phyloP scores from a whole-genome alignment of 2,113 vertebrate genomes.

The Catharus minimus region DNA sequence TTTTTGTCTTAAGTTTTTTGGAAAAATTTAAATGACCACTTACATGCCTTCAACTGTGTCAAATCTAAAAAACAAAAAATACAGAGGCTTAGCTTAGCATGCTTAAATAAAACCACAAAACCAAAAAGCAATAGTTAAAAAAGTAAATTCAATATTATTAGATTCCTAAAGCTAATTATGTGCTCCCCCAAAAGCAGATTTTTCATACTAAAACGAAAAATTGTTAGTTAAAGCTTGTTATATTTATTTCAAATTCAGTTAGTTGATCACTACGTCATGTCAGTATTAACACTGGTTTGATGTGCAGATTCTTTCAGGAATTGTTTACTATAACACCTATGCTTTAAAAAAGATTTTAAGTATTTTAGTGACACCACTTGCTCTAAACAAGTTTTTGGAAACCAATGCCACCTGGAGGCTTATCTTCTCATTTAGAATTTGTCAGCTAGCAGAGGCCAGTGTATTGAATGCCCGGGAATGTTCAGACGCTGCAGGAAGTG shows the following conservation, averaged over 20 bases:
- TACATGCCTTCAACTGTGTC: constrained; percentile 95
- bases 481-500: background rate
- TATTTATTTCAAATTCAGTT: constrained; percentile 37
- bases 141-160: constrained; percentile 50
- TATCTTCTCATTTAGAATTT: background rate
- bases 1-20: constrained; percentile 55
- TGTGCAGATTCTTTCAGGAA: background rate
- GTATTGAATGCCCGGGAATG: accelerated
- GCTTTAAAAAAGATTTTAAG: background rate
- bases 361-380: background rate
- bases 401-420: background rate
- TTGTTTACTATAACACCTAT: background rate
- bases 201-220: constrained; percentile 20
- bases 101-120: constrained; percentile 82
- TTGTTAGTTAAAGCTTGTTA: constrained; percentile 51
- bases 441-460: background rate
- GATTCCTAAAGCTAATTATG: constrained; percentile 46
- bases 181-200: constrained; percentile 35
- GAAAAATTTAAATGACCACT: constrained; percentile 85
- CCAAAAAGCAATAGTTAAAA: constrained; percentile 69
- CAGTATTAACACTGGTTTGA: constrained; percentile 1
- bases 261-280: background rate
- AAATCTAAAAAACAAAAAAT: constrained; percentile 89
- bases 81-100: constrained; percentile 87
- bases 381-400: background rate